These are phyloP conservation scores for Oncorhynchus clarkii DNA, from an alignment of 2,113 vertebrate species.

Conservation along the genomic window DNA sequence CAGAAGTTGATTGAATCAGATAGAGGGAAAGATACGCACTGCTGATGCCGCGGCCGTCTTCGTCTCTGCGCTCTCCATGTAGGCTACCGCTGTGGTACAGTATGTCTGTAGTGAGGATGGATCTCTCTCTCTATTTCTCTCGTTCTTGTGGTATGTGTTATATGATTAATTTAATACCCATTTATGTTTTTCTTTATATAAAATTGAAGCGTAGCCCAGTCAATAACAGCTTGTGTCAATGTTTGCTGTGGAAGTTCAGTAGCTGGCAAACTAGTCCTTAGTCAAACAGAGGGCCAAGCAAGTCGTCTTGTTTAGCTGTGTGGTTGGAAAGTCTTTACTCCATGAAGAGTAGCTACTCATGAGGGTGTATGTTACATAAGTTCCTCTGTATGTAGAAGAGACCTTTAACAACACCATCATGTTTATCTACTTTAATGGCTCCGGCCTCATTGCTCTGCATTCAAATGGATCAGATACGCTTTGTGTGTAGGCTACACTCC, in stretches of 20 bases:
- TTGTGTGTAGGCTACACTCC: constrained; percentile 64
- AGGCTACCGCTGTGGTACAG: not conserved
- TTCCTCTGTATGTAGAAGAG: constrained; percentile 59
- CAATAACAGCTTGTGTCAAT: not conserved
- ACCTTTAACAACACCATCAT: constrained; percentile 58
- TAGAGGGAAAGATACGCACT: not conserved
- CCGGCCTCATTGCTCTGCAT: constrained; percentile 34
- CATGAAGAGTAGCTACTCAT: too few species aligned
- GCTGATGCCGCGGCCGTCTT: not conserved
- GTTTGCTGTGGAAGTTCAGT: not conserved
- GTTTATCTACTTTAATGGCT: not conserved
- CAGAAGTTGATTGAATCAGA: not conserved
- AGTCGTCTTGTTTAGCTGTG: not conserved
- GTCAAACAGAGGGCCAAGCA: constrained; percentile 20
- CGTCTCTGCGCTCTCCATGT: not conserved
- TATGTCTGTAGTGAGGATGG: not conserved
- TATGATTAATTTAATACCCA: not conserved
- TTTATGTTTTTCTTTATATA: not conserved
- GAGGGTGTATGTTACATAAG: constrained; percentile 42
- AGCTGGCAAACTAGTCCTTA: constrained; percentile 59
- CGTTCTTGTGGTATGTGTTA: not conserved
- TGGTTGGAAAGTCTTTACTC: too few species aligned
- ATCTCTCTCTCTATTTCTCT: not conserved
- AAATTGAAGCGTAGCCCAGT: too few species aligned
- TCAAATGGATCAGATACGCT: constrained; percentile 63